phyloP scores from a whole-genome alignment of 2,113 vertebrate species.

The Cyprinus carpio region DNA sequence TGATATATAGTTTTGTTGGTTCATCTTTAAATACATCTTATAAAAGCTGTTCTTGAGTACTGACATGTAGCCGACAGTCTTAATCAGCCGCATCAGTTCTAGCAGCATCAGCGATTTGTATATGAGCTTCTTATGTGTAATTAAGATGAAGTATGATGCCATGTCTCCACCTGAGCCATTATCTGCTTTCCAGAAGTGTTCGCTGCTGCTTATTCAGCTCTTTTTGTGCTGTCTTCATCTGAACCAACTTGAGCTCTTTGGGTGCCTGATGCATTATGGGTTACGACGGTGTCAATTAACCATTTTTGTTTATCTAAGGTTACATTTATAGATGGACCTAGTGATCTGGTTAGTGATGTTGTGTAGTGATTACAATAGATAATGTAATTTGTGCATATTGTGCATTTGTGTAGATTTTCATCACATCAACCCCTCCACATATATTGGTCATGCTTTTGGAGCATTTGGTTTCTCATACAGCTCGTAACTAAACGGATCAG shows the following conservation, averaged over 20 bases:
- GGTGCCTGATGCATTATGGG: not conserved
- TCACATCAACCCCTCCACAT: not conserved
- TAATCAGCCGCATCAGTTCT: not conserved
- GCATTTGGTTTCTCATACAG: not conserved
- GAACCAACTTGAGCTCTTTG: conserved; percentile 52
- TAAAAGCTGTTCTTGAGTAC: not conserved
- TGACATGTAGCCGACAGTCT: not conserved
- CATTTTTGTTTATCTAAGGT: not conserved
- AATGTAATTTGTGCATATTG: not conserved
- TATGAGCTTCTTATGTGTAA: not conserved
- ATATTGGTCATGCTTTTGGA: not conserved
- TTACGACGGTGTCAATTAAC: not conserved
- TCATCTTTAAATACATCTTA: not conserved
- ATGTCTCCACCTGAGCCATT: conserved; percentile 3
- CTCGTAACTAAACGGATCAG: not conserved
- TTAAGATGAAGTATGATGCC: not conserved
- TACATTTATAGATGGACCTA: not conserved
- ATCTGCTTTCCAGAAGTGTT: conserved; percentile 46
- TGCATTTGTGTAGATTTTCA: not conserved
- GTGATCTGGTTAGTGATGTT: not conserved
- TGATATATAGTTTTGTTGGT: not conserved
- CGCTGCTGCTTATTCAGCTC: conserved; percentile 62
- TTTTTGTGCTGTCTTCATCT: conserved; percentile 53
- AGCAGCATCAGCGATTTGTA: not conserved
- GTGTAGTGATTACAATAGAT: not conserved